phyloP scores from a whole-genome alignment of 2,113 vertebrate genomes.

The Ammodytes dubius region DNA sequence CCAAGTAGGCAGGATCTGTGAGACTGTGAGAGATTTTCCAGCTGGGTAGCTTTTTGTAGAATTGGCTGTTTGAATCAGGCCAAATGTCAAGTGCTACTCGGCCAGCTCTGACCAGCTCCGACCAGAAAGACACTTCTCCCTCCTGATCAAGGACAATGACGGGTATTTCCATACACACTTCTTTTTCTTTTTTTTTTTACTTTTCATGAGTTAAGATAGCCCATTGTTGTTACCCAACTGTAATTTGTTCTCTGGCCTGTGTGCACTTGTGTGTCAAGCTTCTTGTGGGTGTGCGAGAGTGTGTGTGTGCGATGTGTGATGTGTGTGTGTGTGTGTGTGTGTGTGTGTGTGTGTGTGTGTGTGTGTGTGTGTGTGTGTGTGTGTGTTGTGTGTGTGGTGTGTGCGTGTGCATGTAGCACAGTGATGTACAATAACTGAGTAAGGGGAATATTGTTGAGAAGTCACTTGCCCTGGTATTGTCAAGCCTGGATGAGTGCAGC shows the following conservation, averaged over 20 bases:
- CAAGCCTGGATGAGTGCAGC: constrained; percentile 79
- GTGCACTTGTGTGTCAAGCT: constrained; percentile 81
- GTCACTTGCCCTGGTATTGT: constrained; percentile 74
- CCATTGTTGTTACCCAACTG: constrained; percentile 79
- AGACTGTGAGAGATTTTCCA: constrained; percentile 74
- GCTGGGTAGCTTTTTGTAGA: constrained; percentile 74
- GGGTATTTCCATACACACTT: constrained; percentile 75
- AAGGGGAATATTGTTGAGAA: constrained; percentile 78
- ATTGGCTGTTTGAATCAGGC: constrained; percentile 83
- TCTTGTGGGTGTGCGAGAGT: constrained; percentile 67
- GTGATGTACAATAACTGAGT: constrained; percentile 79
- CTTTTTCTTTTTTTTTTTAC: constrained; percentile 56
- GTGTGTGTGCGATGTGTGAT: too few species aligned
- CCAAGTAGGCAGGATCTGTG: constrained; percentile 52
- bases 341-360: constrained; percentile 70
- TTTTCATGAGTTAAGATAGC: constrained; percentile 65
- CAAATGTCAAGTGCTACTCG: constrained; percentile 86
- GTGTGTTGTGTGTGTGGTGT: constrained; percentile 73
- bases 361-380: constrained; percentile 77
- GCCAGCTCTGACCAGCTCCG: constrained; percentile 66
- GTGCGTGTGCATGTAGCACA: constrained; percentile 65
- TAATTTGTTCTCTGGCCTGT: constrained; percentile 79
- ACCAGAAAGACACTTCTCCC: constrained; percentile 77
- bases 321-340: constrained; percentile 5
- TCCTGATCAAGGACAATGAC: constrained; percentile 77